Conservation (phyloP, 2,888 invertebrate species). For the Lamproptera curius region DNA sequence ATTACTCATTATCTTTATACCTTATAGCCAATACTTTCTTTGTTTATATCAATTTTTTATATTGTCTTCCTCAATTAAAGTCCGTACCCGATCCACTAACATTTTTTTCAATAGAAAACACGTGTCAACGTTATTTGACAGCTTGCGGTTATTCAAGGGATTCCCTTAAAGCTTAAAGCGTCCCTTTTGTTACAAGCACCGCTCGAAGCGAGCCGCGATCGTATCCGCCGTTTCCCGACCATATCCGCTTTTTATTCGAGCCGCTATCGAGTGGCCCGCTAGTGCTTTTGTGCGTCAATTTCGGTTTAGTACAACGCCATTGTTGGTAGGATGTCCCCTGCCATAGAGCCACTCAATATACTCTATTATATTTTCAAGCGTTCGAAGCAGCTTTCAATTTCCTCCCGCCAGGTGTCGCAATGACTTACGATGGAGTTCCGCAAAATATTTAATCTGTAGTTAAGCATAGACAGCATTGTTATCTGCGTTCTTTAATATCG, state of each 20-base stretch:
- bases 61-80: neutral
- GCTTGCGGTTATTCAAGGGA: constrained; percentile 20
- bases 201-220: constrained; percentile 47
- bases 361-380: constrained; percentile 11
- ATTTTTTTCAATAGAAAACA: neutral
- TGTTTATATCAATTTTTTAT: neutral
- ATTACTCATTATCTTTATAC: no score
- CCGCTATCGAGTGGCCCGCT: constrained; percentile 68
- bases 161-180: constrained; percentile 18
- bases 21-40: neutral
- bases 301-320: constrained; percentile 45
- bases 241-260: constrained; percentile 70
- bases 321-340: constrained; percentile 52
- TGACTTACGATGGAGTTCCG: no score
- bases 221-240: constrained; percentile 52
- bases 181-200: constrained; percentile 33
- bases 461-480: no score
- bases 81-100: no score
- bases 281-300: constrained; percentile 53
- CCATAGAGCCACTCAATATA: constrained; percentile 31
- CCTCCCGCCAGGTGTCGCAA: no score
- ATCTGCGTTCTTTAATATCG: no score
- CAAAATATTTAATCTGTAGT: no score
- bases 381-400: no score
- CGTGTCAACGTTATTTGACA: constrained; percentile 12